Conservation (phyloP, 1,140 invertebrate genomes). For the Melitaea cinxia region DNA sequence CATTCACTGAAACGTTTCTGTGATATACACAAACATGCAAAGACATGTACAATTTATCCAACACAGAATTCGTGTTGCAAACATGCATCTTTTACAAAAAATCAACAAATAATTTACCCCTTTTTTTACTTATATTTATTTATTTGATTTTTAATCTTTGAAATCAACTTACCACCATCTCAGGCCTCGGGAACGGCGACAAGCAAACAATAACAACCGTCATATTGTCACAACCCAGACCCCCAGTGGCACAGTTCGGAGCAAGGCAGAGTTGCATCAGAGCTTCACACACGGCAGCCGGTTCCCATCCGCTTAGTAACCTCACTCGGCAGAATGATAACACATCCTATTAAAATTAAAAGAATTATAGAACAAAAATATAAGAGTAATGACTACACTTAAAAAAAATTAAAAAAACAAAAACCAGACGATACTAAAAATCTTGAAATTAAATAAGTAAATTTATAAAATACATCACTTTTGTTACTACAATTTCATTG, state of each 20-base stretch:
- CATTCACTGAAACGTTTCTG: no score
- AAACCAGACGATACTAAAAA: no score
- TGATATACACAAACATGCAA: conserved; percentile 3
- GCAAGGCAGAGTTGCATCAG: conserved; percentile 96
- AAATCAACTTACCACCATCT: conserved; percentile 47
- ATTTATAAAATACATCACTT: no score
- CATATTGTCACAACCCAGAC: conserved; percentile 99
- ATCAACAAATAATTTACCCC: no score
- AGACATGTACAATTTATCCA: conserved; percentile 1
- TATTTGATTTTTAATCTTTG: not conserved
- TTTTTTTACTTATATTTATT: no score
- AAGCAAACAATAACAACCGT: conserved; percentile 95
- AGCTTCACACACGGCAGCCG: conserved; percentile 97
- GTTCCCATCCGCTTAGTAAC: conserved; percentile 91
- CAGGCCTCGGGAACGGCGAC: conserved; percentile 80
- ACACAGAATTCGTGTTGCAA: not conserved
- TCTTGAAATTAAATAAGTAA: no score
- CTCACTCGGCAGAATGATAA: conserved; percentile 93
- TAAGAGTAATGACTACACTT: no score
- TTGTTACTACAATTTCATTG: no score
- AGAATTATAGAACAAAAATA: not conserved
- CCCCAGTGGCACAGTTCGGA: conserved; percentile 97
- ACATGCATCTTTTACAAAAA: not conserved
- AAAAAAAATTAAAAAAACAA: no score
- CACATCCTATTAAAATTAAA: conserved; percentile 86